Percentiles rank a stretch among this genome's conserved stretches.
These are phyloP conservation scores for Athalia cordata DNA, from an alignment of 2,888 invertebrate species.

Conservation along the genomic window DNA sequence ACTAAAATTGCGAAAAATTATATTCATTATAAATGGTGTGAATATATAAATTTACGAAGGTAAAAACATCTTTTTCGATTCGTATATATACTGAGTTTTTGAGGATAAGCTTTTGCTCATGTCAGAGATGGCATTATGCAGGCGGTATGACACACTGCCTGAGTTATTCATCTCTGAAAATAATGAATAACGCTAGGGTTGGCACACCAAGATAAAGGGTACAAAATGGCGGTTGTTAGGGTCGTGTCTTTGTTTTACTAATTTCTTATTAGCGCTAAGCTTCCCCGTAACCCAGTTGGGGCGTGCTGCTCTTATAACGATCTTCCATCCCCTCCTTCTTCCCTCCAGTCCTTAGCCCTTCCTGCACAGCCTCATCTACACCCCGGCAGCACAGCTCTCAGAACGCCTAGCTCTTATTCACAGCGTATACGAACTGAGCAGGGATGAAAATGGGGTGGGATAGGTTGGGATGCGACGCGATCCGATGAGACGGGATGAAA, in stretches of 20 bases:
- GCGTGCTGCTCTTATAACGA: constrained; percentile 45
- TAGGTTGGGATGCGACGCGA: not conserved
- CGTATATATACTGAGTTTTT: constrained; percentile 15
- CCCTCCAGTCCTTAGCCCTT: constrained; percentile 45
- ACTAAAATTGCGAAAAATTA: no score
- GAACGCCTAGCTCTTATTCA: constrained; percentile 38
- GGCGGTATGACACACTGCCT: constrained; percentile 26
- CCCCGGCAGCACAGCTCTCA: not conserved
- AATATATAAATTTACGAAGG: not conserved
- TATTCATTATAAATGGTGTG: no score
- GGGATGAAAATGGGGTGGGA: constrained; percentile 25
- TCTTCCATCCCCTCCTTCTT: constrained; percentile 35
- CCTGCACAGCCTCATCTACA: constrained; percentile 22
- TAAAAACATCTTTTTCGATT: constrained; percentile 47
- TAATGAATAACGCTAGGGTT: constrained; percentile 42
- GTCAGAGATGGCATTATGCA: constrained; percentile 14
- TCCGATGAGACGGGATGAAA: constrained; percentile 2
- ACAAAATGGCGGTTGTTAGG: constrained; percentile 48
- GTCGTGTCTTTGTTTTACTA: constrained; percentile 57
- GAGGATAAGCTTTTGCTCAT: constrained; percentile 32
- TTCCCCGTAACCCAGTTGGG: constrained; percentile 47
- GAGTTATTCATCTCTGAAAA: constrained; percentile 44
- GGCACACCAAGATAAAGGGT: constrained; percentile 46
- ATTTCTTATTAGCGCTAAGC: constrained; percentile 58
- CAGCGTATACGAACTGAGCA: constrained; percentile 5